Conservation (phyloP, 1,140 invertebrate species). For the Argopecten irradians region DNA sequence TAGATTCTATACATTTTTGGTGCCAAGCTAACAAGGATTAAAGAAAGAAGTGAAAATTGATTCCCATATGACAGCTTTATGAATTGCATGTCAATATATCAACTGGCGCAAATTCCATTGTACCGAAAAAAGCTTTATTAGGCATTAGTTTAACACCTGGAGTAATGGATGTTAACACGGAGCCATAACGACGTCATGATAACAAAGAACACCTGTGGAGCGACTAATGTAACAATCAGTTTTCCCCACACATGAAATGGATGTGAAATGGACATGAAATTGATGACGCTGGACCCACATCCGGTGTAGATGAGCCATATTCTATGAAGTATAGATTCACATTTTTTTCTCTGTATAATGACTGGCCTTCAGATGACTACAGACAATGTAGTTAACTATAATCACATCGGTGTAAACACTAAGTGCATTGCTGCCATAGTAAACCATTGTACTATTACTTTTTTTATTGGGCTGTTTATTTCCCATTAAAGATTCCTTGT, state of each 20-base stretch:
- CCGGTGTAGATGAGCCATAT: not conserved
- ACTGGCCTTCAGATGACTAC: too few species aligned
- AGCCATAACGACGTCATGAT: not conserved
- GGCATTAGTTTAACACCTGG: not conserved
- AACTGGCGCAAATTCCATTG: not conserved
- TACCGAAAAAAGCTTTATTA: too few species aligned
- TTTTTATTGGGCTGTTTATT: not conserved
- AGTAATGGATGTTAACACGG: not conserved
- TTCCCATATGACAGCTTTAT: too few species aligned
- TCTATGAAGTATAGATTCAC: not conserved
- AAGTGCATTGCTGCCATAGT: not conserved
- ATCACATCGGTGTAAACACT: not conserved
- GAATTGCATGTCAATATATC: too few species aligned
- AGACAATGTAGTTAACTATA: too few species aligned
- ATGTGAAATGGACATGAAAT: conserved; percentile 16
- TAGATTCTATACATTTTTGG: too few species aligned
- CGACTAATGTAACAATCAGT: not conserved
- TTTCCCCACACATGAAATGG: not conserved
- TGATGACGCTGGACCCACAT: not conserved
- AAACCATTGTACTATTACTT: not conserved
- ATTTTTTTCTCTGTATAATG: too few species aligned
- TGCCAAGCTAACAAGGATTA: too few species aligned
- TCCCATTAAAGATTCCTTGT: not conserved
- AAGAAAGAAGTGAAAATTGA: too few species aligned
- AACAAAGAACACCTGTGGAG: not conserved